A percentile compares a stretch with the other conserved stretches of the same genome.
Evolutionary conservation across 2,797 vertebrate species (phyloP).

Genomic region (Gila robusta): DNA sequence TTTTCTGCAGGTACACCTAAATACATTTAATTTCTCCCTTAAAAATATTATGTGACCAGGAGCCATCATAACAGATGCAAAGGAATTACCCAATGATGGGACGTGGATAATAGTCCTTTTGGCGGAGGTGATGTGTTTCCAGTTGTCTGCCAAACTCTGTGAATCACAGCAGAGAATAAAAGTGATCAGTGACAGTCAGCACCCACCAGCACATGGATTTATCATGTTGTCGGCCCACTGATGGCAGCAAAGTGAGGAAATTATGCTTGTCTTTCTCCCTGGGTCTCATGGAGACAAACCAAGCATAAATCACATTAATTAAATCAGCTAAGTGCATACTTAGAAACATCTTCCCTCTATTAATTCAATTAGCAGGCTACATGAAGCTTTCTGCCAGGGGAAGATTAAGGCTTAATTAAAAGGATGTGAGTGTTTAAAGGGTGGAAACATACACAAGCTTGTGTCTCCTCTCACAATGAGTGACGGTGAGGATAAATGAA

Average conservation of each 20-base stretch:
- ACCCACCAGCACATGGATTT: constrained; percentile 70
- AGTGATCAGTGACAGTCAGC: constrained; percentile 86
- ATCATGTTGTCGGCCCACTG: constrained; percentile 84
- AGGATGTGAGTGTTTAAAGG: constrained; percentile 93
- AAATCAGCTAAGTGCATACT: constrained; percentile 97
- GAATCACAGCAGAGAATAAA: constrained; percentile 79
- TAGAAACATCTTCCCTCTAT: constrained; percentile 98
- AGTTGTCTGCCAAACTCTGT: constrained; percentile 99
- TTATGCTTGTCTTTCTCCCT: constrained; percentile 81
- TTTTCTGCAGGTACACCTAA: neutral
- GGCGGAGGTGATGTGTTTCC: constrained; percentile 97
- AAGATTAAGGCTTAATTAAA: constrained; percentile 99
- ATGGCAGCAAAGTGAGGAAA: constrained; percentile 70
- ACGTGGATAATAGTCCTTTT: constrained; percentile 99
- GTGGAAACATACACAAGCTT: constrained; percentile 81
- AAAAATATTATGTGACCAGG: neutral
- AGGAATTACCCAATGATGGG: constrained; percentile 95
- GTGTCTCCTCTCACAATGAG: constrained; percentile 75
- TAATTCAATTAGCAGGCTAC: constrained; percentile 99
- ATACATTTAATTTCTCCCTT: neutral
- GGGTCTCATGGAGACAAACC: constrained; percentile 91
- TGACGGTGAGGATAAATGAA: constrained; percentile 94
- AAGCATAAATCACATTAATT: constrained; percentile 99
- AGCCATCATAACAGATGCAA: constrained; percentile 62
- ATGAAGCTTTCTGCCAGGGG: constrained; percentile 96